Conservation (phyloP, 2,888 invertebrate genomes). For the Chorisops tibialis region DNA sequence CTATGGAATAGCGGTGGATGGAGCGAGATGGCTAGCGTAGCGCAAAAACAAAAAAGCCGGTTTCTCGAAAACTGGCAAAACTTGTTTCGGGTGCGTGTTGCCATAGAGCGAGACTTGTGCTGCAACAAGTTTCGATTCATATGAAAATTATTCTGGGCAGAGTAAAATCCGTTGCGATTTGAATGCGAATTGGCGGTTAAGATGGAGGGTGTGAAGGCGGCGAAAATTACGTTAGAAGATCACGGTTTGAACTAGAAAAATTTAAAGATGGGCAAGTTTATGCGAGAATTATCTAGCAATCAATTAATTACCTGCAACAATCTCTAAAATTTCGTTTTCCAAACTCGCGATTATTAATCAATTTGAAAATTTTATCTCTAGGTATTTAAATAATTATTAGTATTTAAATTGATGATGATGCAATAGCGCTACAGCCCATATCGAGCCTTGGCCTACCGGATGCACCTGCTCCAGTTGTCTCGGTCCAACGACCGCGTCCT, state of each 20-base stretch:
- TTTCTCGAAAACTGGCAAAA: conserved; percentile 1
- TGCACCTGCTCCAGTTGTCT: too few species aligned
- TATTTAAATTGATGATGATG: too few species aligned
- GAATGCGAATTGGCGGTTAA: neutral
- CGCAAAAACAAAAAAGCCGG: conserved; percentile 3
- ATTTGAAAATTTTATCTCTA: neutral
- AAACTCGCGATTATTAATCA: too few species aligned
- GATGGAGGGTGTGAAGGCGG: neutral
- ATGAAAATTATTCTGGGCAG: neutral
- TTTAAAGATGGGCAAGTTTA: too few species aligned
- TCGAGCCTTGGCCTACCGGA: too few species aligned
- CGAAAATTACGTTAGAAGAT: neutral
- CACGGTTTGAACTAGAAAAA: too few species aligned
- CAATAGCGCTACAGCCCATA: too few species aligned
- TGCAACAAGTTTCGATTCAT: neutral
- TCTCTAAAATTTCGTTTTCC: too few species aligned
- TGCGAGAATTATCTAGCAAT: too few species aligned
- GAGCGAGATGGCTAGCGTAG: neutral
- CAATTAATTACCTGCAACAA: too few species aligned
- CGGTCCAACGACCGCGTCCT: too few species aligned
- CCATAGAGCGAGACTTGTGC: too few species aligned
- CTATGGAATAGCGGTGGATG: neutral
- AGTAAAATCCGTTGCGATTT: neutral
- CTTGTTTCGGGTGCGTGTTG: neutral
- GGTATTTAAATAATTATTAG: neutral